Evolutionary conservation across 2,888 invertebrate genomes (phyloP), one percentile per base, ranked within the genome.

Genomic region (Campopleginae sp.): DNA sequence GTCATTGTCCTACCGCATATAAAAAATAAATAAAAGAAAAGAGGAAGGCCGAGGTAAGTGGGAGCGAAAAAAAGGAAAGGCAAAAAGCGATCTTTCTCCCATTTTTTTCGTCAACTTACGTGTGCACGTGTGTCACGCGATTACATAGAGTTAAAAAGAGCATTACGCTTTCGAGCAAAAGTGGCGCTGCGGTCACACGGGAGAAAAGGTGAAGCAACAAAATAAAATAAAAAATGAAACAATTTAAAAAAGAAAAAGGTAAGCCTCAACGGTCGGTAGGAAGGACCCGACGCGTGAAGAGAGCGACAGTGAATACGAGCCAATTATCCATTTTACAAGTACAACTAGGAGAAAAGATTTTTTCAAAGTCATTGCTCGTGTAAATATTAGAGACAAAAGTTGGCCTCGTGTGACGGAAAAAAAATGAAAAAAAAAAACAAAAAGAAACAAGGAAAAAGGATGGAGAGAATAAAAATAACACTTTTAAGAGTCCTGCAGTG

Each of bases 71-170:
- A 27, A 23, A 33, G 17, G 23, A 46, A 12, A 38, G 17, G 17
- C 19, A n/a, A 58, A 72, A 42, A 58, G 4, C 42, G 42, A 58
- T 27, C 31, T 27, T 66, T 19, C 27, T 44, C 66, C 33, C 23
- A 33, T 61, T 31, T 74, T 61, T 74, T 75, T 63, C 51, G 74
- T 84, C 54, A 44, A 23, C 54, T 54, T 44, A 33, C 65, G 65
- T 23, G 65, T 74, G 61, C 27, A 44, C 42, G 31, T 61, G n/a
- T 74, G 61, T 72, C 72, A 42, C 72, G 61, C 79, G 68, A 83
- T 79, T 83, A 79, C 63, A 70, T 70, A 14, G 44, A 83, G 79
- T 68, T 68, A 63, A 79, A n/a, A 79, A 83, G 75, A 79, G 63
- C 51, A 79, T 84, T 75, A 68, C 71, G 74, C 68, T 68, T 46